These are phyloP conservation scores for Apocheima hispidaria DNA, from an alignment of 2,888 invertebrate species.

Conservation along the genomic window DNA sequence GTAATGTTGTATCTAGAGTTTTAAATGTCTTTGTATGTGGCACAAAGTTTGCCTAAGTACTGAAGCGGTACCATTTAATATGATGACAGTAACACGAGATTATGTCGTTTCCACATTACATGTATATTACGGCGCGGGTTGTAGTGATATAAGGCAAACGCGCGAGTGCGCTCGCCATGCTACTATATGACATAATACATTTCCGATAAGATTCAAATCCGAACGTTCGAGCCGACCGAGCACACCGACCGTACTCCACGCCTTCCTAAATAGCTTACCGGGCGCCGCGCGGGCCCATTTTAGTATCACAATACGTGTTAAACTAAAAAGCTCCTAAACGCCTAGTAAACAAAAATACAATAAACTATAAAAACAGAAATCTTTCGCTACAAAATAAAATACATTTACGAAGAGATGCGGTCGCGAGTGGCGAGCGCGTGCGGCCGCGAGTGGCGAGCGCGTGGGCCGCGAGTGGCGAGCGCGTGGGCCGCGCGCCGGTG, in stretches of 20 bases:
- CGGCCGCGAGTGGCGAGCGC: constrained; percentile 11
- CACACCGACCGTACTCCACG: constrained; percentile 40
- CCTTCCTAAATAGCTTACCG: constrained; percentile 72
- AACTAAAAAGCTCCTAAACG: constrained; percentile 78
- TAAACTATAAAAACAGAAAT: constrained; percentile 71
- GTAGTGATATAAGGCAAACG: not conserved
- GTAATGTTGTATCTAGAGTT: too few relatives aligned
- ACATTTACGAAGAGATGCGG: constrained; percentile 52
- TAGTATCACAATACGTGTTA: constrained; percentile 81
- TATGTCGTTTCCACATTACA: not conserved
- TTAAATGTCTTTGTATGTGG: not conserved
- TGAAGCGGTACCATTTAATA: not conserved
- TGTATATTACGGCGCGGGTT: not conserved
- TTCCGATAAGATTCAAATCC: constrained; percentile 1
- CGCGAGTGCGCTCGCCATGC: not conserved
- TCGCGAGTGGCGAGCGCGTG: not conserved
- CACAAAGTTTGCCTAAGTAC: not conserved
- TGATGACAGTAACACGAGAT: not conserved
- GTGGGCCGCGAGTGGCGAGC: constrained; percentile 11
- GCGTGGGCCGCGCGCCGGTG: constrained; percentile 10
- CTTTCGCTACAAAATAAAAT: constrained; percentile 64
- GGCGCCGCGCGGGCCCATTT: constrained; percentile 74
- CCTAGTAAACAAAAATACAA: constrained; percentile 62
- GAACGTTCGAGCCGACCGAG: constrained; percentile 12
- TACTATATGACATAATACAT: not conserved